These are phyloP conservation scores for Plebejus anna DNA, from an alignment of 2,888 invertebrate species.

Conservation along the genomic window DNA sequence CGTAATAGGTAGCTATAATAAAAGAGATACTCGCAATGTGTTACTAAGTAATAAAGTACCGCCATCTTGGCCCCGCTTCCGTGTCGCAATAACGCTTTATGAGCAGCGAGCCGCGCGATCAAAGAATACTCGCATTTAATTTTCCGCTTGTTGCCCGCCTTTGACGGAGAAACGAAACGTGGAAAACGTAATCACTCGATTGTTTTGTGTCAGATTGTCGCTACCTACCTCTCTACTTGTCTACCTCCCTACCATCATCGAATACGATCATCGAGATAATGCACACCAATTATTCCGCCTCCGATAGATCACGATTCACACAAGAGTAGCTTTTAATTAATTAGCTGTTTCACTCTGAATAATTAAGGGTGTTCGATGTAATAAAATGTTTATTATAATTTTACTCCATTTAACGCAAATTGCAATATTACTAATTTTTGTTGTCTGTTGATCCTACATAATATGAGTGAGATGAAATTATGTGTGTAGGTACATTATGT, in stretches of 20 bases:
- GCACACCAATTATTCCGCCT: slow-evolving; percentile 1
- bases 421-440: too few relatives aligned
- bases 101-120: slow-evolving; percentile 69
- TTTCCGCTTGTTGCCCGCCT: slow-evolving; percentile 68
- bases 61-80: slow-evolving; percentile 75
- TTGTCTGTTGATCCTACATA: too few relatives aligned
- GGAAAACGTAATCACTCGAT: slow-evolving; percentile 60
- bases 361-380: not conserved
- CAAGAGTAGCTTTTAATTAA: not conserved
- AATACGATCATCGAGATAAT: slow-evolving; percentile 9
- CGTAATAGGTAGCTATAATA: slow-evolving; percentile 72
- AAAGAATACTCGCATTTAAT: slow-evolving; percentile 67
- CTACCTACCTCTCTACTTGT: not conserved
- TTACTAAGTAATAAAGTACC: slow-evolving; percentile 78
- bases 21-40: slow-evolving; percentile 74
- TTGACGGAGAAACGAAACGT: slow-evolving; percentile 65
- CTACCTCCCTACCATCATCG: not conserved
- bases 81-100: slow-evolving; percentile 69
- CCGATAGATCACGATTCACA: slow-evolving; percentile 11
- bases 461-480: too few relatives aligned
- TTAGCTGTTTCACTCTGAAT: not conserved
- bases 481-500: too few relatives aligned
- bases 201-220: slow-evolving; percentile 40
- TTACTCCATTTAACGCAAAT: too few relatives aligned
- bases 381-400: not conserved